phyloP scores from a whole-genome alignment of 2,113 vertebrate genomes.

The Cathartes aura region DNA sequence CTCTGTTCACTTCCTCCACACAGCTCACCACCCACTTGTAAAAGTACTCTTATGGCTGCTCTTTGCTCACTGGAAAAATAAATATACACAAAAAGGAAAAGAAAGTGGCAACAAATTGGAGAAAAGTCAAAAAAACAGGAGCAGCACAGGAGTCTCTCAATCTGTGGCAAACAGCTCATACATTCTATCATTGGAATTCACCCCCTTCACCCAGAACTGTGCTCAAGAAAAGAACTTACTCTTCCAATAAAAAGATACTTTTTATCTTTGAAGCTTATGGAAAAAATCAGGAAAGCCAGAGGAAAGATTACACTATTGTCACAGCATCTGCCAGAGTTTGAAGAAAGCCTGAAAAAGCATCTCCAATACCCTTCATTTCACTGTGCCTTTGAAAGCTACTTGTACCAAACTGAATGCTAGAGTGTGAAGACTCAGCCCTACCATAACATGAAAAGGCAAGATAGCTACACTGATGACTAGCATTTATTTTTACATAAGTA shows the following conservation, averaged over 20 bases:
- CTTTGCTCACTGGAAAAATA: not conserved
- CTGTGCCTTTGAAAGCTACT: not conserved
- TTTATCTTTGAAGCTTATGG: not conserved
- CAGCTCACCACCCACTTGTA: not conserved
- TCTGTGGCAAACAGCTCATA: not conserved
- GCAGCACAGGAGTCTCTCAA: not conserved
- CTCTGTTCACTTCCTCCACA: not conserved
- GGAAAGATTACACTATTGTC: not conserved
- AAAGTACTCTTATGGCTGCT: not conserved
- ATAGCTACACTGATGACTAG: not conserved
- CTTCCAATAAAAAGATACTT: not conserved
- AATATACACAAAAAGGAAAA: not conserved
- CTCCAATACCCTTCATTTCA: not conserved
- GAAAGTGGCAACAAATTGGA: not conserved
- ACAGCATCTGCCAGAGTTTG: not conserved
- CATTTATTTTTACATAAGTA: not conserved
- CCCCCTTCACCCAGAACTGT: not conserved
- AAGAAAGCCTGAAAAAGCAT: not conserved
- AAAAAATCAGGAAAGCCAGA: conserved; percentile 6
- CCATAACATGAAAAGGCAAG: not conserved
- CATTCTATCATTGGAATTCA: not conserved
- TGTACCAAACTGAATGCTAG: not conserved
- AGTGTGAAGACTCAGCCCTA: not conserved
- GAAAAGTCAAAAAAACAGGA: not conserved
- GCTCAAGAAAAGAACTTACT: not conserved